Conservation (phyloP, 2,113 vertebrate genomes). For the Salminus brasiliensis region DNA sequence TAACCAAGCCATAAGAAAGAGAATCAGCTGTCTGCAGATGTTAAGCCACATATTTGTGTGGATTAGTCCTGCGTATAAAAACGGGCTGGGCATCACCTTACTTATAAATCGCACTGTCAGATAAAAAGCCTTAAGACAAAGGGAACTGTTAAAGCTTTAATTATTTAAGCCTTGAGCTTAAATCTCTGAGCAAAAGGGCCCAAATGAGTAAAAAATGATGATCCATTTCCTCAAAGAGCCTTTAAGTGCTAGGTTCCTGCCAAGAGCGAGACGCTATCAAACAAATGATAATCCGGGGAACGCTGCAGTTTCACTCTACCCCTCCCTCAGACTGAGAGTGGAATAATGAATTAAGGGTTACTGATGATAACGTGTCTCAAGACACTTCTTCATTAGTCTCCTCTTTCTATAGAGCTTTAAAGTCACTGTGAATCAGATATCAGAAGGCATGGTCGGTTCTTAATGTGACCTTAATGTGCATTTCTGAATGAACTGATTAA, state of each 20-base stretch:
- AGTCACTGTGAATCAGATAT: background rate
- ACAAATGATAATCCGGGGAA: conserved; percentile 23
- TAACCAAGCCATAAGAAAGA: conserved; percentile 5
- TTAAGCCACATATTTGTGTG: conserved; percentile 1
- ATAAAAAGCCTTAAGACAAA: background rate
- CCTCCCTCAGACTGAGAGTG: background rate
- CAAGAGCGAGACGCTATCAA: conserved; percentile 20
- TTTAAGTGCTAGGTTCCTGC: conserved; percentile 11
- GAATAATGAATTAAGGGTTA: conserved; percentile 14
- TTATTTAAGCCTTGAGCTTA: background rate
- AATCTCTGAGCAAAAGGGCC: background rate
- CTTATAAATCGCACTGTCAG: background rate
- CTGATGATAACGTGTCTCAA: background rate
- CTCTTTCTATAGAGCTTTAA: background rate
- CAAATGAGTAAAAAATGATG: background rate
- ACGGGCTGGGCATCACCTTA: background rate
- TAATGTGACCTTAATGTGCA: background rate
- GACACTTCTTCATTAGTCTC: conserved; percentile 3
- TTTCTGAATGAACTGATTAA: no score
- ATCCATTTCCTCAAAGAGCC: background rate
- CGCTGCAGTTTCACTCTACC: background rate
- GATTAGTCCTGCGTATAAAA: background rate
- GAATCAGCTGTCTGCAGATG: conserved; percentile 30
- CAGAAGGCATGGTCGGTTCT: background rate
- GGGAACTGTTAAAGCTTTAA: background rate